Evolutionary conservation across 2,797 vertebrate species (phyloP), one percentile per base, ranked within the genome.

Genomic region (Toxotes lorentzi): DNA sequence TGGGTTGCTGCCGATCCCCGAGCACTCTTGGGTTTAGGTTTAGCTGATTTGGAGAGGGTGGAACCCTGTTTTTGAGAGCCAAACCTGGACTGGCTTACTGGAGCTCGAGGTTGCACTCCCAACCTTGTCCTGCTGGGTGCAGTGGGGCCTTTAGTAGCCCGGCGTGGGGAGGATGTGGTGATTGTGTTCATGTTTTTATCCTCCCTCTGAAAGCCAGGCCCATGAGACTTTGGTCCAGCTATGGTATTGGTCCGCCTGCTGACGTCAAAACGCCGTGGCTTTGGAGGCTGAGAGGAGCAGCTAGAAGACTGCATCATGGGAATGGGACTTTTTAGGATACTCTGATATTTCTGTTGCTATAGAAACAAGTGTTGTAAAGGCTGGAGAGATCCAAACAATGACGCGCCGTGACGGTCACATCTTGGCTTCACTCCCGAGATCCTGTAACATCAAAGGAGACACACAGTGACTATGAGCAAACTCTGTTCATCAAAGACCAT

Each of bases 181-280:
- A 92, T 82, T 1, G 89, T 91, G 85, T 94, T 95, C 92, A 92
- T 93, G 84, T 95, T 95, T 91, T 95, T 96, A 72, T 96, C 95
- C 79, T 96, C 95, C 78, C 83, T 95, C 77, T 92, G 94, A 67
- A 85, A 75, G 48, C 84, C 85, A 1, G 87, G 76, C 23, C 76
- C 90, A 9, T 86, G 79, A 76, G 92, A 60, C 91, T 95, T 96
- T 56, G 90, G 73, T 76, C 86, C 92, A 19, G 80, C 69, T 34
- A 69, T 54, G 35, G 79, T 40, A 35, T 54, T 79, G 79, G 91
- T 85, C 73, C 92, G 93, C 64, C 90, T 93, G 85, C 76, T 91
- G 64, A 70, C 71, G 21, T 95, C 94, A 70, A 96, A 93, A 63
- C 93, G 94, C 14, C 94, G 93, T 1, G 94, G 91, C 84, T 95